Evolutionary conservation across 2,797 vertebrate species (phyloP), one percentile per base, ranked within the genome.

Genomic region (Sebastes oblongus): DNA sequence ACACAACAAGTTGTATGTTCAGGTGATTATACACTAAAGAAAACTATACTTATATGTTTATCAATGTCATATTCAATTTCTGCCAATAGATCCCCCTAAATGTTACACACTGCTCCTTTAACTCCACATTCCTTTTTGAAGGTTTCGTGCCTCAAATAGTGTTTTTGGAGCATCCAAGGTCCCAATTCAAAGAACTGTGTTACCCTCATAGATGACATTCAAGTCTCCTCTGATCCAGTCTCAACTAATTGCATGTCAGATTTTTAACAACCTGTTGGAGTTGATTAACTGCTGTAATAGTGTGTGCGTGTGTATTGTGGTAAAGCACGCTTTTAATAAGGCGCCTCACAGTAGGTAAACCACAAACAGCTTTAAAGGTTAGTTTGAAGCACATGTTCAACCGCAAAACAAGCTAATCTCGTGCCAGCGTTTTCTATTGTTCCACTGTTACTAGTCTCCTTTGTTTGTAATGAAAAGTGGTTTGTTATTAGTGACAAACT

Each of bases 281-380:
- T 92, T 93, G 86, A 93, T 95, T 93, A 93, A 85, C 77, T 78
- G 77, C 82, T 85, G 72, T 93, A 95, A 92, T 91, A 91, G 55
- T 80, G 87, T 80, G 87, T 78, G 76, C 68, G 66, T 80, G 69
- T 90, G 87, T 83, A 67, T 91, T 93, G 93, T 91, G 90, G 87
- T 78, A 70, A 84, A 83, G 78, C 71, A 84, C 76, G 42, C 59
- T 88, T 93, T 95, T 95, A 93, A 94, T 82, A 84, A 91, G 87
- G 72, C 20, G 10, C 82, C 85, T 93, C 91, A 62, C 92, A 92
- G 94, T 91, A 91, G 89, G 93, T 93, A 92, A 93, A 91, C 92
- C 91, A 78, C 92, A 91, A 68, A 74, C 60, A 32, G 69, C 70
- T 36, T 83, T 70, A 66, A 86, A 85, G 78, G 86, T 84, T 92